phyloP scores from a whole-genome alignment of 1,140 invertebrate species.

The Penaeus japonicus region DNA sequence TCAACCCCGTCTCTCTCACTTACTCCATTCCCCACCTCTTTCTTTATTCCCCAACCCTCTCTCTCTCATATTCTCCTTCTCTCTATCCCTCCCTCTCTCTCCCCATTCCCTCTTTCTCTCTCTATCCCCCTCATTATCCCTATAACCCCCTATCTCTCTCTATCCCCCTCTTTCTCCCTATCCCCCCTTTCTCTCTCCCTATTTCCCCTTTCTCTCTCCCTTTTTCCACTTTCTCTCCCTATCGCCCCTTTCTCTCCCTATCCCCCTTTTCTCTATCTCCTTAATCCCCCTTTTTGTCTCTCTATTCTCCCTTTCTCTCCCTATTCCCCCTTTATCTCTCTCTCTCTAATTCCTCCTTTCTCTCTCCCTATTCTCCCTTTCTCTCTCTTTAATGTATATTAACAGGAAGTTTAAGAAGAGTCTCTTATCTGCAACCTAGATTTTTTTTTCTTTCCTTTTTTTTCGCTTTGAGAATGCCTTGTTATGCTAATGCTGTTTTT shows the following conservation, averaged over 20 bases:
- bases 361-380: neutral
- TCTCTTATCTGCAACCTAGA: too few species aligned
- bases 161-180: neutral
- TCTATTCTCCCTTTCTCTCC: neutral
- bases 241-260: too few species aligned
- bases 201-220: too few species aligned
- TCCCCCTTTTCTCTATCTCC: neutral
- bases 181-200: neutral
- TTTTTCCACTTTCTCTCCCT: neutral
- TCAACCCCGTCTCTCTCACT: too few species aligned
- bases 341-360: neutral
- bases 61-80: slow-evolving; percentile 7
- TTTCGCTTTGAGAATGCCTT: too few species aligned
- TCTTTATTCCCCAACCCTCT: neutral
- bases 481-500: too few species aligned
- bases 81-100: neutral
- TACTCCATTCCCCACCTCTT: neutral
- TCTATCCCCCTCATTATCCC: too few species aligned
- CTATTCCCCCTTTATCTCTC: neutral
- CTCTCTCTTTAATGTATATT: neutral
- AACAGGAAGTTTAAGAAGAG: neutral
- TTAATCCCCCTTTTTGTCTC: too few species aligned
- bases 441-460: too few species aligned
- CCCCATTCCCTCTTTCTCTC: neutral
- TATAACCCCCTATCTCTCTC: too few species aligned